These are phyloP conservation scores for Carassius gibelio DNA, from an alignment of 2,113 vertebrate genomes.

Conservation along the genomic window DNA sequence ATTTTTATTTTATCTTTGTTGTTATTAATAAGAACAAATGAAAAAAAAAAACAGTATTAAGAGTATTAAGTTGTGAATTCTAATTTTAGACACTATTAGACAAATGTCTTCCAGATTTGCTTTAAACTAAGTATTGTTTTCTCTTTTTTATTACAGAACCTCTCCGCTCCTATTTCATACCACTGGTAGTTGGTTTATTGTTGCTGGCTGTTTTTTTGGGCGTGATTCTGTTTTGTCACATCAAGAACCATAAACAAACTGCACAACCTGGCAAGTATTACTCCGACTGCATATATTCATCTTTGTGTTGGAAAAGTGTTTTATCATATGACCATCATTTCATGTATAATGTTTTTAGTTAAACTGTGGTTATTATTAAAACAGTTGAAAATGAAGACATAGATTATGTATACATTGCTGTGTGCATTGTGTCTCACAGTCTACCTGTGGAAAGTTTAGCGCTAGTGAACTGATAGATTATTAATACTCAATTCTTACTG, in stretches of 20 bases:
- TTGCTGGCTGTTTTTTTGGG: background rate
- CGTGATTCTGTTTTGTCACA: background rate
- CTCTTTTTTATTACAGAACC: background rate
- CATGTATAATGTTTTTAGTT: background rate
- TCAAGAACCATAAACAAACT: background rate
- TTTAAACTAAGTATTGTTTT: background rate
- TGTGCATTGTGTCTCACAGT: background rate
- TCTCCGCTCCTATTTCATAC: background rate
- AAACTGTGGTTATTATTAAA: background rate
- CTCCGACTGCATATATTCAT: background rate
- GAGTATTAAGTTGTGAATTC: background rate
- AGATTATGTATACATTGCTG: constrained; percentile 15
- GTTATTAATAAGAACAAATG: background rate
- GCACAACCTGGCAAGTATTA: background rate
- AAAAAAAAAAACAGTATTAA: background rate
- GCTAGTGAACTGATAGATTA: background rate
- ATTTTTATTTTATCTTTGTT: too few relatives aligned
- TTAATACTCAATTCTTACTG: background rate
- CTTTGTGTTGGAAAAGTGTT: background rate
- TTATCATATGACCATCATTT: background rate
- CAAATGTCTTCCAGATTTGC: background rate
- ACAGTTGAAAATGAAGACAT: constrained; percentile 18
- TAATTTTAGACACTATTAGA: background rate
- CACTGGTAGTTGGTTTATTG: background rate
- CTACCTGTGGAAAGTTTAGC: background rate